phyloP scores from a whole-genome alignment of 2,888 invertebrate genomes.

The Spodoptera exigua region DNA sequence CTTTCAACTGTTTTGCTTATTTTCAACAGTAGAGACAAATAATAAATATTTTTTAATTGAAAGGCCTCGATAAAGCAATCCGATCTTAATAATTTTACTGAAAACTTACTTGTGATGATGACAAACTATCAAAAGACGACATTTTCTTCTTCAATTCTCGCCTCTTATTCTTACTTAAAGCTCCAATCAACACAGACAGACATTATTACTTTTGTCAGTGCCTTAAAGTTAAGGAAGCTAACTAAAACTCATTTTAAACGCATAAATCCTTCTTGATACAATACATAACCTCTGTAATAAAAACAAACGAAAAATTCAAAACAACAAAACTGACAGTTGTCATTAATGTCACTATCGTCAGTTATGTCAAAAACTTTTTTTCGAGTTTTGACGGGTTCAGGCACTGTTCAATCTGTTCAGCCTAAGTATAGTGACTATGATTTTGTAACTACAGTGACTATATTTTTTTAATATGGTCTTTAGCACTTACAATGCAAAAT shows the following conservation, averaged over 20 bases:
- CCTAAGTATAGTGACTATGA: too few species aligned
- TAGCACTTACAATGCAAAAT: too few species aligned
- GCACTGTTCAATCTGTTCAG: background rate
- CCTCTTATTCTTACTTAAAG: background rate
- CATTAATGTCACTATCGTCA: slow-evolving; percentile 3
- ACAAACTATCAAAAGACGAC: slow-evolving; percentile 71
- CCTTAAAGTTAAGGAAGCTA: too few species aligned
- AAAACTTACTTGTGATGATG: slow-evolving; percentile 70
- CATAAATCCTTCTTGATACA: background rate
- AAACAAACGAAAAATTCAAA: background rate
- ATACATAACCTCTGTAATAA: slow-evolving; percentile 6
- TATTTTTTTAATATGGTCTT: too few species aligned
- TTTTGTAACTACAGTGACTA: too few species aligned
- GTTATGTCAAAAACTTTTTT: background rate
- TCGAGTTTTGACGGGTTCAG: too few species aligned
- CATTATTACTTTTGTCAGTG: background rate
- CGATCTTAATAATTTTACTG: too few species aligned
- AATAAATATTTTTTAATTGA: background rate
- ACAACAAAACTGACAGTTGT: background rate
- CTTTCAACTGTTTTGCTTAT: background rate
- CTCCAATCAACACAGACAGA: slow-evolving; percentile 15
- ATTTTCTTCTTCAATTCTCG: slow-evolving; percentile 49
- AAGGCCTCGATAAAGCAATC: too few species aligned
- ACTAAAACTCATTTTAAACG: too few species aligned
- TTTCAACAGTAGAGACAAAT: background rate